phyloP scores from a whole-genome alignment of 2,888 invertebrate species.

The Harpalus rubripes region DNA sequence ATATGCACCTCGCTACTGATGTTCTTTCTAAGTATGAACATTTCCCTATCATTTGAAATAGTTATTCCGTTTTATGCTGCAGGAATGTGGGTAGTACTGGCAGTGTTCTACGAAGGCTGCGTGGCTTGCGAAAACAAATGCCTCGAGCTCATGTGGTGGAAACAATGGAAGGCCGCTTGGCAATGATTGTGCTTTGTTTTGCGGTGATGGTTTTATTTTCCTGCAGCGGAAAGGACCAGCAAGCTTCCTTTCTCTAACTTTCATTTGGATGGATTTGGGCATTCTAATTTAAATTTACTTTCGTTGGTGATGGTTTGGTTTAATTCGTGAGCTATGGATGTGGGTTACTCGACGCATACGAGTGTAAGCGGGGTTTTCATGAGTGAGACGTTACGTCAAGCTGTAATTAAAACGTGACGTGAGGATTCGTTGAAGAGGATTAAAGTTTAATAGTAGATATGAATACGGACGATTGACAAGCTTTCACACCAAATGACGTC shows the following conservation, averaged over 20 bases:
- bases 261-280: constrained; percentile 34
- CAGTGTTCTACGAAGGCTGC: not conserved
- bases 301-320: constrained; percentile 14
- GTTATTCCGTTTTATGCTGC: too few relatives aligned
- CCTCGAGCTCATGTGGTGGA: constrained; percentile 44
- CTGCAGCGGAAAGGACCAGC: constrained; percentile 27
- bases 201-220: constrained; percentile 13
- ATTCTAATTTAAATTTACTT: constrained; percentile 53
- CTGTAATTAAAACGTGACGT: constrained; percentile 37
- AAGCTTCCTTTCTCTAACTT: constrained; percentile 41
- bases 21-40: too few relatives aligned
- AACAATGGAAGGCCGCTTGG: constrained; percentile 62
- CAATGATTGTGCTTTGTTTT: constrained; percentile 61
- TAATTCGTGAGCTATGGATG: constrained; percentile 13
- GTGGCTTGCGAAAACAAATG: constrained; percentile 57
- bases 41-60: too few relatives aligned
- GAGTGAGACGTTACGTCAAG: constrained; percentile 24
- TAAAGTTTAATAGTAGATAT: constrained; percentile 18
- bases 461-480: not conserved
- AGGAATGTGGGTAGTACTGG: not conserved
- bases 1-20: too few relatives aligned
- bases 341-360: constrained; percentile 28
- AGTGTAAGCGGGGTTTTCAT: not conserved
- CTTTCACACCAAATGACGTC: constrained; percentile 1
- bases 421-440: constrained; percentile 20